A percentile compares a stretch with the other conserved stretches of the same genome.
These are phyloP conservation scores for Anolis sagrei DNA, from an alignment of 2,113 vertebrate species.

Conservation along the genomic window DNA sequence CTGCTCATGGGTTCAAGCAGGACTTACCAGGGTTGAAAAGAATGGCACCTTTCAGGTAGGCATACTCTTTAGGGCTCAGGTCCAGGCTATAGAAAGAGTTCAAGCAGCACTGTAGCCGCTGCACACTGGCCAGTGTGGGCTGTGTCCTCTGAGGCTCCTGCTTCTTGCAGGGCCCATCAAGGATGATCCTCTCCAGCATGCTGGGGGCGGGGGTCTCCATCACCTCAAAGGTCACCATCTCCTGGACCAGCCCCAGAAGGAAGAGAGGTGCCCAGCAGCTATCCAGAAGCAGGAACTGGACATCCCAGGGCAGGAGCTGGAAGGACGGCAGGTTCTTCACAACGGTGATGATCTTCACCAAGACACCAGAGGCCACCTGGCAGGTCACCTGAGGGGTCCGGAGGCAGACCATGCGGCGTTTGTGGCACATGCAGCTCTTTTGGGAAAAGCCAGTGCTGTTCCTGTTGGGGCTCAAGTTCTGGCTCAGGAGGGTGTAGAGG, in stretches of 20 bases:
- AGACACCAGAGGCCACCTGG: constrained; percentile 81
- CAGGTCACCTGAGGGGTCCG: constrained; percentile 79
- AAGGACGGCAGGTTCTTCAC: constrained; percentile 89
- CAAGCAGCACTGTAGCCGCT: constrained; percentile 86
- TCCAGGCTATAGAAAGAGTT: constrained; percentile 88
- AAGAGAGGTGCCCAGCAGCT: constrained; percentile 90
- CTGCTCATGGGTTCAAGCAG: neutral
- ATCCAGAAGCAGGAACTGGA: constrained; percentile 86
- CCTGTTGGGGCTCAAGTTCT: constrained; percentile 55
- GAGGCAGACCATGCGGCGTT: constrained; percentile 80
- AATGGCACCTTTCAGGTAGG: constrained; percentile 90
- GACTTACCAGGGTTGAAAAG: constrained; percentile 92
- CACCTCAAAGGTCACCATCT: constrained; percentile 88
- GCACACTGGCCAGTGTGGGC: constrained; percentile 84
- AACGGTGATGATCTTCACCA: constrained; percentile 89
- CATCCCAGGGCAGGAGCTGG: constrained; percentile 81
- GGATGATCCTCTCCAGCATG: constrained; percentile 92
- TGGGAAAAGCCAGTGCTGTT: constrained; percentile 17
- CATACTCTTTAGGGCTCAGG: constrained; percentile 91
- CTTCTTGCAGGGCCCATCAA: constrained; percentile 67
- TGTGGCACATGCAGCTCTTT: constrained; percentile 82
- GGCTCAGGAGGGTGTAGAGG: constrained; percentile 89
- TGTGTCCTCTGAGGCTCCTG: constrained; percentile 68
- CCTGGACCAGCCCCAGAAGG: constrained; percentile 92
- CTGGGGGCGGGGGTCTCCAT: constrained; percentile 84